phyloP scores from a whole-genome alignment of 2,888 invertebrate genomes.

The Carcina quercana region DNA sequence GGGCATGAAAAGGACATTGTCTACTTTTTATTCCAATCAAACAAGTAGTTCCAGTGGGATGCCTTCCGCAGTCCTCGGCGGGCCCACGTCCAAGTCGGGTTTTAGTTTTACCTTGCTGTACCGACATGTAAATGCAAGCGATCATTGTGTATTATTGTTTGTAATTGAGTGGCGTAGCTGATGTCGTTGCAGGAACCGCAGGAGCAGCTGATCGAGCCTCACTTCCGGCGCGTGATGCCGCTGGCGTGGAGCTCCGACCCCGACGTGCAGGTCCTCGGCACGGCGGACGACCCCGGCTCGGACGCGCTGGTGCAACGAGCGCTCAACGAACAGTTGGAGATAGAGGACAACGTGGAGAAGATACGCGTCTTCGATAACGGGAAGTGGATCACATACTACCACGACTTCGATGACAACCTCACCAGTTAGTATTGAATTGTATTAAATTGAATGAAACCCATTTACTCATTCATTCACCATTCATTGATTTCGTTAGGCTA shows the following conservation, averaged over 20 bases:
- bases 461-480: no score
- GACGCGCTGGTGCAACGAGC: conserved; percentile 46
- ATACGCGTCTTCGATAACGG: conserved; percentile 91
- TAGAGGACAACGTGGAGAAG: conserved; percentile 86
- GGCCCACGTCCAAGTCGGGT: no score
- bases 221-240: conserved; percentile 27
- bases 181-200: conserved; percentile 2
- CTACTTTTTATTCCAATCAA: no score
- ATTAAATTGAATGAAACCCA: no score
- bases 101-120: no score
- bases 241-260: conserved; percentile 19
- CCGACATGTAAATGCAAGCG: no score
- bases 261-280: conserved; percentile 32
- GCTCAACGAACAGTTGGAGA: conserved; percentile 87
- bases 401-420: conserved; percentile 88
- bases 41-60: no score
- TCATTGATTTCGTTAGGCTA: no score
- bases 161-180: not conserved
- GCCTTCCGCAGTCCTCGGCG: no score
- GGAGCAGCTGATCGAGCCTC: conserved; percentile 22
- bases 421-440: conserved; percentile 74
- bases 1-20: no score
- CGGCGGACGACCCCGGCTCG: conserved; percentile 24
- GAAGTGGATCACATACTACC: conserved; percentile 88
- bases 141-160: not conserved